Base-by-base conservation (phyloP, 2,113 vertebrate species). In the Perca schrenkii region DNA sequence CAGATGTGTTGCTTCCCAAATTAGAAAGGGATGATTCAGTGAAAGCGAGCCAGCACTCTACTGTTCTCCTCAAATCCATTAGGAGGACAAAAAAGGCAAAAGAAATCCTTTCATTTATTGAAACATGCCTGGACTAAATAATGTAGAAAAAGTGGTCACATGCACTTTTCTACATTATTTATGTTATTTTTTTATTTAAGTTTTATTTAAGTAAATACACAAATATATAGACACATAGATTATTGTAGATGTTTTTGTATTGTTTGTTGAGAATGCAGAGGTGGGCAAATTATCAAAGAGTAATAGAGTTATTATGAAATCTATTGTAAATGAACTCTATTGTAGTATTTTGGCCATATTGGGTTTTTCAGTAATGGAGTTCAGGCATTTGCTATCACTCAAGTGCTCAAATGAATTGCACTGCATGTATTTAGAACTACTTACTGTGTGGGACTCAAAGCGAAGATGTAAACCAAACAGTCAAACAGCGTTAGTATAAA, bases 21-120 rank as follows among this genome's bases (percentile, higher is more conserved):
- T 90, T 91, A 89, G 86, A 91, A 92, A 89, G 83, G 86, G 85
- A 92, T 85, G 90, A 91, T 79, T 89, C 81, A 84, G 85, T 86
- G 77, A 82, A 87, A 88, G 66, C 17, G 28, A 25, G 70, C 57
- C 78, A 70, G 84, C 65, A 52, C 86, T 85, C 69, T 52, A 53
- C 73, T 74, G 74, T 78, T 60, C 75, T 65, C 47, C 76, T 75
- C 62, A 77, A 68, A 86, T 71, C 49, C 67, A 65, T 77, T 22
- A 54, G 57, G 34, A 46, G 61, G n/a, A 66, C 43, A 83, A 40
- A 71, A 84, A 74, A 74, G 19, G 13, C 6, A n/a, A 67, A 78
- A 77, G 2, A 77, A 86, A 56, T 52, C 46, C 19, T 84, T 70
- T 69, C 19, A 77, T 66, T 80, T 77, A n/a, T 14, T 78, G 47